Conservation (phyloP, 2,888 invertebrate species). For the Platycnemis pennipes region DNA sequence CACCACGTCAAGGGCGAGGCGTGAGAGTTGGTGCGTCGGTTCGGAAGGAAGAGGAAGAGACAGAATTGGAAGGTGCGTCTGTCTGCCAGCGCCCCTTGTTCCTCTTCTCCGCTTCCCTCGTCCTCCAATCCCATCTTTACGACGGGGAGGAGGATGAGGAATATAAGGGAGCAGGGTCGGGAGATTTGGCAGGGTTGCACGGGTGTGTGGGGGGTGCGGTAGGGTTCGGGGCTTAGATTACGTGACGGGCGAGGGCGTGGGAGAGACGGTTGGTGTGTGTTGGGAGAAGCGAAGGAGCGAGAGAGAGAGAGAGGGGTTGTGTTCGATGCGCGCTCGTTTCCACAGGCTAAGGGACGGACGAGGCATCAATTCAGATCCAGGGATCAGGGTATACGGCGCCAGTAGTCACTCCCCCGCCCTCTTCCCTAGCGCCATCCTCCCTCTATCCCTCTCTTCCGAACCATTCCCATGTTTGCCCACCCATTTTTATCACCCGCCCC, state of each 20-base stretch:
- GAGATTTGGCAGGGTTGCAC: neutral
- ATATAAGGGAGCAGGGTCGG: neutral
- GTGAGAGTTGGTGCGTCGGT: too few species aligned
- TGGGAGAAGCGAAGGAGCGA: too few species aligned
- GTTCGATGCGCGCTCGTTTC: neutral
- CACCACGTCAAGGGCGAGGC: too few species aligned
- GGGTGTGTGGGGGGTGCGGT: neutral
- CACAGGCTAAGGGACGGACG: neutral
- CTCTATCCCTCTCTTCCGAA: neutral
- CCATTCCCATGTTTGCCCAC: neutral
- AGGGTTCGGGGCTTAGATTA: neutral
- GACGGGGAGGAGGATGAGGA: neutral
- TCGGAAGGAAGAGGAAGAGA: neutral
- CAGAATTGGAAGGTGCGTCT: neutral
- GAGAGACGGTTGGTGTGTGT: neutral
- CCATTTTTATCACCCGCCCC: conserved; percentile 16
- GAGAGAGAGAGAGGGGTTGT: too few species aligned
- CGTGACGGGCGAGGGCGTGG: neutral
- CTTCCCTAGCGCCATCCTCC: neutral
- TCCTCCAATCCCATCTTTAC: conserved; percentile 1
- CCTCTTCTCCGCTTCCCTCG: neutral
- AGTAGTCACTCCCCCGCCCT: neutral
- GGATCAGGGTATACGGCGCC: conserved; percentile 17
- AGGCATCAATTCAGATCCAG: conserved; percentile 44
- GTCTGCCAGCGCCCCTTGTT: neutral